Conservation (phyloP, 2,888 invertebrate species). For the Hipparchia semele region DNA sequence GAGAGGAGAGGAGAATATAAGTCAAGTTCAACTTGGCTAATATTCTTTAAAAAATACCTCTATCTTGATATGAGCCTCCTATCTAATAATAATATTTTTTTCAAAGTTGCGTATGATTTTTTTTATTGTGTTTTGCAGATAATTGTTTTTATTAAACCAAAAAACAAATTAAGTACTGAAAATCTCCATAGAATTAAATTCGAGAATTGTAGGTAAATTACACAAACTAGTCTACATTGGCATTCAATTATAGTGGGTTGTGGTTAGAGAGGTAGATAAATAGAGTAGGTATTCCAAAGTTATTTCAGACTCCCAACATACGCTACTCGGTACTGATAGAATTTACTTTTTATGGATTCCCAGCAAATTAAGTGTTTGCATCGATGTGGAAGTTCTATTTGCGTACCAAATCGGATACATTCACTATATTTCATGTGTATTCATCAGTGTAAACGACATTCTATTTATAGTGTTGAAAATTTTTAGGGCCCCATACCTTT, state of each 20-base stretch:
- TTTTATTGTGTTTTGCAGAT: too few species aligned
- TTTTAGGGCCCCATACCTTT: too few species aligned
- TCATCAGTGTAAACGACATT: neutral
- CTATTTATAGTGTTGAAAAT: too few species aligned
- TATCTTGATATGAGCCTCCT: too few species aligned
- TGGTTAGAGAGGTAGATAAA: slow-evolving; percentile 70
- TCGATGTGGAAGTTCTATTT: slow-evolving; percentile 34
- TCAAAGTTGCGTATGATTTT: too few species aligned
- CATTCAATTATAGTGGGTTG: slow-evolving; percentile 52
- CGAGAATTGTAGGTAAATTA: slow-evolving; percentile 18
- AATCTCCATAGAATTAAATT: too few species aligned
- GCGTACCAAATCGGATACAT: slow-evolving; percentile 32
- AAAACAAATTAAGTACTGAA: too few species aligned
- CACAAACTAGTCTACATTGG: slow-evolving; percentile 47
- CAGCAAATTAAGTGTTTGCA: slow-evolving; percentile 43
- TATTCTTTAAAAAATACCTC: too few species aligned
- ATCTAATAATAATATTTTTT: too few species aligned
- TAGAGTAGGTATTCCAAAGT: slow-evolving; percentile 59
- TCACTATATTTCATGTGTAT: neutral
- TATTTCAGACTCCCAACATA: slow-evolving; percentile 58
- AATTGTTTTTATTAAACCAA: too few species aligned
- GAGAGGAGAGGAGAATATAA: too few species aligned
- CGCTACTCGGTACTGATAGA: slow-evolving; percentile 51
- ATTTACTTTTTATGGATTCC: slow-evolving; percentile 55
- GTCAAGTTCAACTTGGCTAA: too few species aligned